phyloP scores from a whole-genome alignment of 1,140 invertebrate species.

The Psilanteris sp. region DNA sequence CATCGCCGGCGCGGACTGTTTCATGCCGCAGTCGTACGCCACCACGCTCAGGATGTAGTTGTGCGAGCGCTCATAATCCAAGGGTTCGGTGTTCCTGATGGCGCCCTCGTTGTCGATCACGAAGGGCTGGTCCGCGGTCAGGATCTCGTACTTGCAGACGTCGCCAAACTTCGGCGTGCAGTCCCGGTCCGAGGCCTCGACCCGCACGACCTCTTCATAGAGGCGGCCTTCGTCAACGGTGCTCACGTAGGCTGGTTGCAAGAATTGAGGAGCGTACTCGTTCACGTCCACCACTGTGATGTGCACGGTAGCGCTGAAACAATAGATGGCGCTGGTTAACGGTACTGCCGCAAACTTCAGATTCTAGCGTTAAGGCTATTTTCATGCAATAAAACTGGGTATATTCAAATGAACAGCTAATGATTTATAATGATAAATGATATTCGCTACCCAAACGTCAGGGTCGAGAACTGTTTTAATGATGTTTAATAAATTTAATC shows the following conservation, averaged over 20 bases:
- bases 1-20: conserved; percentile 92
- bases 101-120: conserved; percentile 94
- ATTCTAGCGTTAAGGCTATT: too few relatives aligned
- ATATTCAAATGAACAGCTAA: too few relatives aligned
- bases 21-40: conserved; percentile 98
- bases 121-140: conserved; percentile 94
- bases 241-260: conserved; percentile 92
- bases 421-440: too few relatives aligned
- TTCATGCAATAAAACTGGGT: too few relatives aligned
- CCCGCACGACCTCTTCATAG: conserved; percentile 93
- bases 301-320: conserved; percentile 92
- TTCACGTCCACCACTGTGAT: conserved; percentile 98
- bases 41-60: conserved; percentile 98
- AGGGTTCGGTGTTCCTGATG: conserved; percentile 93
- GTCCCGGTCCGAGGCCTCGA: conserved; percentile 94
- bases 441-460: too few relatives aligned
- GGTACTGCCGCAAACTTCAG: too few relatives aligned
- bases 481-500: too few relatives aligned
- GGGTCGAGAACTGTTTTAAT: too few relatives aligned
- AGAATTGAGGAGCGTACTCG: conserved; percentile 93
- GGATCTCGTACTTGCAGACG: conserved; percentile 97
- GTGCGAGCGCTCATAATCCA: conserved; percentile 94
- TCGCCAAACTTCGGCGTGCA: conserved; percentile 95
- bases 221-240: conserved; percentile 94
- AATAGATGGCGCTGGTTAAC: conserved; percentile 14